phyloP scores from a whole-genome alignment of 2,888 invertebrate species.

The Mimumesa dahlbomi region DNA sequence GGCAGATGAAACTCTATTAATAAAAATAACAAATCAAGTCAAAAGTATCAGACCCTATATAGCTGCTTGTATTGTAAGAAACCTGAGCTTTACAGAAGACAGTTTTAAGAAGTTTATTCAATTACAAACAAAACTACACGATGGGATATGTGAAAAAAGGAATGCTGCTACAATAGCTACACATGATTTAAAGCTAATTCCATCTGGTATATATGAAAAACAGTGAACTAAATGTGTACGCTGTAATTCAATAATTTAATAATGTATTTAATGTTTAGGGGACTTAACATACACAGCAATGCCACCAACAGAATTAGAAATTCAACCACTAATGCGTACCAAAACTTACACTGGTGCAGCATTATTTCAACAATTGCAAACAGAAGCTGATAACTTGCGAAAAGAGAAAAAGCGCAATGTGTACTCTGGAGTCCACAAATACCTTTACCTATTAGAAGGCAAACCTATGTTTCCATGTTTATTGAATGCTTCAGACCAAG shows the following conservation, averaged over 20 bases:
- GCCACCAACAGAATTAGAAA: slow-evolving; percentile 84
- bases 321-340: slow-evolving; percentile 85
- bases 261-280: slow-evolving; percentile 74
- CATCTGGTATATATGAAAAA: slow-evolving; percentile 80
- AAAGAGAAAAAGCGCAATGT: slow-evolving; percentile 92
- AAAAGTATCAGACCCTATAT: slow-evolving; percentile 86
- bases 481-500: slow-evolving; percentile 84
- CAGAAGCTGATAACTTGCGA: slow-evolving; percentile 89
- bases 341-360: slow-evolving; percentile 85
- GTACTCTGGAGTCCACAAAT: slow-evolving; percentile 92
- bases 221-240: slow-evolving; percentile 25
- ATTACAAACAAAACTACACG: slow-evolving; percentile 89
- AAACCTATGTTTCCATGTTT: slow-evolving; percentile 88
- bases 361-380: slow-evolving; percentile 85
- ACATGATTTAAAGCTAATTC: slow-evolving; percentile 87
- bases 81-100: slow-evolving; percentile 84
- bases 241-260: background rate
- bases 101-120: slow-evolving; percentile 90
- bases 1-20: slow-evolving; percentile 80
- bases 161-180: slow-evolving; percentile 91
- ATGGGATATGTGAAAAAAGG: slow-evolving; percentile 89
- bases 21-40: slow-evolving; percentile 83
- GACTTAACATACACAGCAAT: slow-evolving; percentile 86
- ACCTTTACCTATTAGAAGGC: slow-evolving; percentile 89
- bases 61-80: slow-evolving; percentile 86